These are phyloP conservation scores for Pardosa pseudoannulata DNA, from an alignment of 2,888 invertebrate species.

Conservation along the genomic window DNA sequence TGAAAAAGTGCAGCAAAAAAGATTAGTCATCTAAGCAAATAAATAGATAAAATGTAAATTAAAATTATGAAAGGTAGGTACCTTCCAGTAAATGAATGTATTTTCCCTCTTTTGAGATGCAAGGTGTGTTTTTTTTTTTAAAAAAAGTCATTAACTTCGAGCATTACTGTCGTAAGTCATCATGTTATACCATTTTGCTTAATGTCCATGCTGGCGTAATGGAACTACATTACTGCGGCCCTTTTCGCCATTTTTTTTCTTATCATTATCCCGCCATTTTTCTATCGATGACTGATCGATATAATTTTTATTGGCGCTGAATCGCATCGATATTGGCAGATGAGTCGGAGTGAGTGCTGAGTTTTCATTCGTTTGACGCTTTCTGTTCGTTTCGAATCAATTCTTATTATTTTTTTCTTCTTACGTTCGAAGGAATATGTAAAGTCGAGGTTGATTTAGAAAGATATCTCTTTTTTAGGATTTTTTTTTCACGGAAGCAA, in stretches of 20 bases:
- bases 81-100: constrained; percentile 29
- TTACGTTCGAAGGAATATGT: too few species aligned
- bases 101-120: constrained; percentile 22
- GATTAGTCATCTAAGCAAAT: constrained; percentile 50
- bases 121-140: neutral
- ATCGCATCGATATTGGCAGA: too few species aligned
- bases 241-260: neutral
- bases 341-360: too few species aligned
- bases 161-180: constrained; percentile 13
- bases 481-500: too few species aligned
- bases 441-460: too few species aligned
- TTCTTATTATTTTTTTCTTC: too few species aligned
- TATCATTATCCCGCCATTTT: neutral
- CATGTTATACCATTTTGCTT: constrained; percentile 3
- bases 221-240: neutral
- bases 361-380: too few species aligned
- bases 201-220: neutral
- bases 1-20: constrained; percentile 24
- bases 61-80: constrained; percentile 49
- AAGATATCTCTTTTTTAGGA: too few species aligned
- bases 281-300: neutral
- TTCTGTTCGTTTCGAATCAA: too few species aligned
- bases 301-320: neutral
- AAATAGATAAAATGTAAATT: constrained; percentile 57
- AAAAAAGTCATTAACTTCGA: constrained; percentile 2